A percentile compares a stretch with the other conserved stretches of the same genome.
These are phyloP conservation scores for Elgaria multicarinata DNA, from an alignment of 2,113 vertebrate species.

Conservation along the genomic window DNA sequence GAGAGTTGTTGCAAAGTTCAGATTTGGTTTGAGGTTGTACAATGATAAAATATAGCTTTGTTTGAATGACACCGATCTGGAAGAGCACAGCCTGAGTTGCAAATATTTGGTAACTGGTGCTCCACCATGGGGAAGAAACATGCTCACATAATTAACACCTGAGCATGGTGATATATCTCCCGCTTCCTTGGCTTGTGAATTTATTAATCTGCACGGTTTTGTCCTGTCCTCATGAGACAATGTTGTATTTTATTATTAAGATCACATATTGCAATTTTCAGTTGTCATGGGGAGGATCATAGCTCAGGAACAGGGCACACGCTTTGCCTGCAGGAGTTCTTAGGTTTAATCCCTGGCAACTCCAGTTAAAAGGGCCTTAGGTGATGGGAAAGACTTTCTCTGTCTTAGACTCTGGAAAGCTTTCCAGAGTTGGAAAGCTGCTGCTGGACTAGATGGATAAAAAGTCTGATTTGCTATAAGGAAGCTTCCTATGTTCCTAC, in stretches of 20 bases:
- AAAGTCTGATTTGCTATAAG: background rate
- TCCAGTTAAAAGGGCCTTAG: background rate
- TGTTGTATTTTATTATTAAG: background rate
- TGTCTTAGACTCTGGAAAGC: no score
- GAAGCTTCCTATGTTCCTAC: background rate
- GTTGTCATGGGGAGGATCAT: background rate
- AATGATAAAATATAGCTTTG: background rate
- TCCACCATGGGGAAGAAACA: background rate
- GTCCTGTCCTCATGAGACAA: background rate
- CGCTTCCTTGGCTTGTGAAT: slow-evolving; percentile 5
- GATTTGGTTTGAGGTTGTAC: background rate
- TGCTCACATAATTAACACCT: slow-evolving; percentile 12
- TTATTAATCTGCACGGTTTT: background rate
- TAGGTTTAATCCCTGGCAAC: background rate
- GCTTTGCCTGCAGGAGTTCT: background rate
- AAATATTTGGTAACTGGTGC: slow-evolving; percentile 13
- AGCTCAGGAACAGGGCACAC: background rate
- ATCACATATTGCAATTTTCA: no score
- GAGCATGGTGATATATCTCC: background rate
- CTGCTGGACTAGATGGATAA: background rate
- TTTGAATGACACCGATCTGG: slow-evolving; percentile 5
- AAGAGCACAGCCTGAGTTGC: slow-evolving; percentile 24
- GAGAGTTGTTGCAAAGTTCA: background rate
- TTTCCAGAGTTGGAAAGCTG: no score
- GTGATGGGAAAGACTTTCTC: background rate